phyloP scores from a whole-genome alignment of 2,888 invertebrate species.

The Heliconius ethilla region DNA sequence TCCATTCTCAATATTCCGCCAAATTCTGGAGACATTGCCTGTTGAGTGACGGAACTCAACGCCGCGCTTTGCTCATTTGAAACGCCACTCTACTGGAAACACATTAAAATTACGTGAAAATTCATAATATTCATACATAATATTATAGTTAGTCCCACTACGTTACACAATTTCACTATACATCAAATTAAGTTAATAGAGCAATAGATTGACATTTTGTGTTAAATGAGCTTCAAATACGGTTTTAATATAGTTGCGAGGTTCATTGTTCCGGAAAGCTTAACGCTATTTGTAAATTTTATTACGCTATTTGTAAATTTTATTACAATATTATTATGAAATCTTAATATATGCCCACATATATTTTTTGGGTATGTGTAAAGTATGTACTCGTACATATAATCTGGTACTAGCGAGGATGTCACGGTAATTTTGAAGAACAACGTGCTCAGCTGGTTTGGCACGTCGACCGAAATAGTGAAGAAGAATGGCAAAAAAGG shows the following conservation, averaged over 20 bases:
- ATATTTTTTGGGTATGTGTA: too few relatives aligned
- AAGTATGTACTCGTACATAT: too few relatives aligned
- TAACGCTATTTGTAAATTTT: not conserved
- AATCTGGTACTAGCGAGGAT: too few relatives aligned
- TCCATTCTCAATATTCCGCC: too few relatives aligned
- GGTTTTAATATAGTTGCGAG: conserved; percentile 13
- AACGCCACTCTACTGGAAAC: not conserved
- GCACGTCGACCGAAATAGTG: too few relatives aligned
- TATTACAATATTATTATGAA: not conserved
- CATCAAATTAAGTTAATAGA: conserved; percentile 22
- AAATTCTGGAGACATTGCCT: too few relatives aligned
- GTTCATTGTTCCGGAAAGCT: not conserved
- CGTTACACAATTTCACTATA: conserved; percentile 9
- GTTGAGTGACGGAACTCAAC: too few relatives aligned
- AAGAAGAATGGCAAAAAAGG: too few relatives aligned
- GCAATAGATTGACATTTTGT: conserved; percentile 26
- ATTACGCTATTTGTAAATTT: not conserved
- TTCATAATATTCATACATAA: not conserved
- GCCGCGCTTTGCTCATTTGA: not conserved
- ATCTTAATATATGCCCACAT: not conserved
- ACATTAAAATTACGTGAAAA: not conserved
- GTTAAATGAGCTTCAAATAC: conserved; percentile 13
- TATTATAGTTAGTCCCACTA: not conserved
- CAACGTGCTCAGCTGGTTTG: too few relatives aligned
- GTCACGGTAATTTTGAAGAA: too few relatives aligned